phyloP scores from a whole-genome alignment of 1,140 invertebrate genomes.

The Nilaparvata lugens region DNA sequence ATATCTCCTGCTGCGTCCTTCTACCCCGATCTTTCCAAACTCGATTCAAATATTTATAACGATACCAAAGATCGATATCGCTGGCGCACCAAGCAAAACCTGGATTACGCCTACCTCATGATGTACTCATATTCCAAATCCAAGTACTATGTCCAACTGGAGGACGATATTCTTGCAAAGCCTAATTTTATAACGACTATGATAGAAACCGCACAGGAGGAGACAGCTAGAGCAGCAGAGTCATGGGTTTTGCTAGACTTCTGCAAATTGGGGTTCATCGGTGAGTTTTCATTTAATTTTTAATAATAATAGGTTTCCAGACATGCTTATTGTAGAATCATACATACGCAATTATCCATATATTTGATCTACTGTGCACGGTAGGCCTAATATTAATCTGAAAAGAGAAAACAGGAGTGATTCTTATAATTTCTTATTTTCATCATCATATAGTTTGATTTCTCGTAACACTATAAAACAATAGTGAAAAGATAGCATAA shows the following conservation, averaged over 20 bases:
- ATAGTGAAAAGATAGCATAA: too few relatives aligned
- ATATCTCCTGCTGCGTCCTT: slow-evolving; percentile 75
- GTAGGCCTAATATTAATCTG: too few relatives aligned
- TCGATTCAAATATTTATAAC: slow-evolving; percentile 72
- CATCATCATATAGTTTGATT: too few relatives aligned
- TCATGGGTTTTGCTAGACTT: slow-evolving; percentile 91
- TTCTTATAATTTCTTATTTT: too few relatives aligned
- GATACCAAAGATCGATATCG: slow-evolving; percentile 80
- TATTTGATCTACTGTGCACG: too few relatives aligned
- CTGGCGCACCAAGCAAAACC: slow-evolving; percentile 95
- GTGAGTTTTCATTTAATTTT: slow-evolving; percentile 39
- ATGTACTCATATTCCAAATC: slow-evolving; percentile 79
- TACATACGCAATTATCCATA: too few relatives aligned
- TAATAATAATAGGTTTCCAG: too few relatives aligned
- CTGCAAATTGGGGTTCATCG: slow-evolving; percentile 87
- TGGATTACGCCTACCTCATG: slow-evolving; percentile 95
- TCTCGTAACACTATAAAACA: too few relatives aligned
- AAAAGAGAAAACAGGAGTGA: too few relatives aligned
- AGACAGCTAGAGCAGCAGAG: slow-evolving; percentile 58
- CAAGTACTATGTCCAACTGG: slow-evolving; percentile 78
- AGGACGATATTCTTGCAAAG: slow-evolving; percentile 92
- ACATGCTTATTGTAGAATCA: too few relatives aligned
- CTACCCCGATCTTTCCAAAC: slow-evolving; percentile 77
- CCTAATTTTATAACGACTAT: slow-evolving; percentile 76
- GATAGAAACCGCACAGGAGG: slow-evolving; percentile 78